These are phyloP conservation scores for Luffia ferchaultella DNA, from an alignment of 2,888 invertebrate species.

Conservation along the genomic window DNA sequence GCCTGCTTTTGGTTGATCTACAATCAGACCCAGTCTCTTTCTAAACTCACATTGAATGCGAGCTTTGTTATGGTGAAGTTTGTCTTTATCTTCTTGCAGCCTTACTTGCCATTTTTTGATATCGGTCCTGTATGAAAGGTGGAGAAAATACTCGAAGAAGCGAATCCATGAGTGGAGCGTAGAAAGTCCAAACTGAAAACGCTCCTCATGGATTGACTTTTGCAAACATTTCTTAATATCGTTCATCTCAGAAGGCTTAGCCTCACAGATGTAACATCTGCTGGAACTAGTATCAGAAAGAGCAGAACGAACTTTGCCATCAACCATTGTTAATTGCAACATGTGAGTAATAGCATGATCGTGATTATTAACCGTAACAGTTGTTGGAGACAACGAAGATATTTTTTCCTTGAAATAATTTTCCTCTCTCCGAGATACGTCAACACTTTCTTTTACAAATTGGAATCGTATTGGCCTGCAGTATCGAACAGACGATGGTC, in stretches of 20 bases:
- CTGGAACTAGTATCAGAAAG: slow-evolving; percentile 4
- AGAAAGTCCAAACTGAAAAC: slow-evolving; percentile 8
- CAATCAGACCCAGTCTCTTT: background rate
- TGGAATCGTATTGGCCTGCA: slow-evolving; percentile 6
- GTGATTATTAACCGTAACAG: slow-evolving; percentile 1
- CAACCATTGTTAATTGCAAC: slow-evolving; percentile 10
- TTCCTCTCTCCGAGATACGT: background rate
- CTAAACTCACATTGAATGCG: background rate
- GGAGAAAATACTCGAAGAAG: slow-evolving; percentile 5
- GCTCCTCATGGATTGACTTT: slow-evolving; percentile 3
- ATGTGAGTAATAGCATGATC: slow-evolving; percentile 6
- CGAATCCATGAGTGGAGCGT: slow-evolving; percentile 8
- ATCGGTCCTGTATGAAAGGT: slow-evolving; percentile 6
- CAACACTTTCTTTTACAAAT: slow-evolving; percentile 8
- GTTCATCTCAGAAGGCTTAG: slow-evolving; percentile 9
- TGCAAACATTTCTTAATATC: slow-evolving; percentile 6
- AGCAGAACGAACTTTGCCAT: slow-evolving; percentile 9
- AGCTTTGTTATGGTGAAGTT: background rate
- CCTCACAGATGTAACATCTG: slow-evolving; percentile 10
- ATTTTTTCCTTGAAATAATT: slow-evolving; percentile 8
- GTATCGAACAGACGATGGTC: background rate
- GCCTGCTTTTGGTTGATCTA: background rate
- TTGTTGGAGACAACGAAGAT: slow-evolving; percentile 2
- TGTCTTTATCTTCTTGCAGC: background rate
- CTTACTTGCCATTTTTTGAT: slow-evolving; percentile 5